Evolutionary conservation across 2,113 vertebrate species (phyloP), one percentile per base, ranked within the genome.

Genomic region (Alexandromys fortis): DNA sequence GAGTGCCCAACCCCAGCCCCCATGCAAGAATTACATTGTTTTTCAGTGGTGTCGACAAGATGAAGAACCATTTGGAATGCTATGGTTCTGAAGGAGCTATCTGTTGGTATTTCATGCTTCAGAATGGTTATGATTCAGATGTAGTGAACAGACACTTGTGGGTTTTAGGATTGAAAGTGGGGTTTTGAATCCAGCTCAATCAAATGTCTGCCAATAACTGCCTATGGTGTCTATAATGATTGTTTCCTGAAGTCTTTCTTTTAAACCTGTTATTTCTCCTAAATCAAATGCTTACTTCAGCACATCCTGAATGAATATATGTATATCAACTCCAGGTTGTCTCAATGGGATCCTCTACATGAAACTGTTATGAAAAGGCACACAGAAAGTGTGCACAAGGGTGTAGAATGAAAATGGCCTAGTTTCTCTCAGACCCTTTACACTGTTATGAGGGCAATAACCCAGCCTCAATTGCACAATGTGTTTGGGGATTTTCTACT

Each of bases 231-330:
- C 95, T 98, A 94, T 98, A 98, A 94, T 52, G 77, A 97, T 97
- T 97, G 90, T 97, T 98, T 97, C 92, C 85, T 75, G 89, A 89
- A 96, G 72, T 83, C 91, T 97, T 98, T 97, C 95, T 97, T 98
- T 98, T 94, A 97, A 98, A 95, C 96, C 96, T 96, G 86, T 97
- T 98, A 97, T 98, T 98, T 98, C 97, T 92, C 92, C 92, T 97
- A 96, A 98, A 97, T 98, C 96, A 98, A 97, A 97, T 97, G 94
- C 94, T 97, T 97, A 97, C 88, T 96, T 98, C 97, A 97, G 96
- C 94, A 98, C 96, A 97, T 89, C 91, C 94, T 98, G 90, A 81
- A 97, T 73, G 30, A 35, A 58, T 38, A 61, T 7, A 82, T 16
- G 38, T 26, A 61, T 38, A 12, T 21, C 10, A 67, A 67, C 65